Conservation (phyloP, 2,113 vertebrate genomes). For the Platanista minor region DNA sequence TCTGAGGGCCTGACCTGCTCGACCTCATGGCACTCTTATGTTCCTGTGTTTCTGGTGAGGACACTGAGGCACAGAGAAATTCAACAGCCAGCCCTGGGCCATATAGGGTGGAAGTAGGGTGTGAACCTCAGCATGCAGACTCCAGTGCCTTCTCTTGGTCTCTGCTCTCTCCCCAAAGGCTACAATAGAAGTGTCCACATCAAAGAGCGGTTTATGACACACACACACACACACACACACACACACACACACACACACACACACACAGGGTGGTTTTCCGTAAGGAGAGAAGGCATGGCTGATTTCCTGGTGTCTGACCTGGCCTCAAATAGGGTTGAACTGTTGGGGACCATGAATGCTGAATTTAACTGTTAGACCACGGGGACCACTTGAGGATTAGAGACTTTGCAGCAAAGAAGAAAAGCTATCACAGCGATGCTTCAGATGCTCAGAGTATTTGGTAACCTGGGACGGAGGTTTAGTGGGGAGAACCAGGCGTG, state of each 20-base stretch:
- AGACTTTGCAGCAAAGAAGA: background rate
- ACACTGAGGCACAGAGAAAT: background rate
- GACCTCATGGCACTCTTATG: background rate
- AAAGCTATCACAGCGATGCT: background rate
- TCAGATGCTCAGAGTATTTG: background rate
- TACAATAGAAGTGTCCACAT: accelerated
- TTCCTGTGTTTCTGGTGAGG: background rate
- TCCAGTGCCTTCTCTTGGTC: background rate
- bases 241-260: accelerated
- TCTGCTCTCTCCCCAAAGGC: background rate
- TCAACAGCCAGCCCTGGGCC: background rate
- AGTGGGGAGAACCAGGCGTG: background rate
- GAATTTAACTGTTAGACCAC: background rate
- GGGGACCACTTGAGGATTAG: background rate
- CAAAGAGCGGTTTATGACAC: background rate
- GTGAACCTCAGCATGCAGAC: background rate
- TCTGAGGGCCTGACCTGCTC: background rate
- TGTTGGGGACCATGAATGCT: background rate
- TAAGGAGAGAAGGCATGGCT: background rate
- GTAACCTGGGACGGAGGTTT: background rate
- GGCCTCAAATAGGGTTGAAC: background rate
- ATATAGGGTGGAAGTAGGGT: background rate
- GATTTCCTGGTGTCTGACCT: background rate
- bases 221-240: accelerated
- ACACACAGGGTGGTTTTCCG: background rate